phyloP scores from a whole-genome alignment of 2,888 invertebrate species.

The Amaurobius ferox region DNA sequence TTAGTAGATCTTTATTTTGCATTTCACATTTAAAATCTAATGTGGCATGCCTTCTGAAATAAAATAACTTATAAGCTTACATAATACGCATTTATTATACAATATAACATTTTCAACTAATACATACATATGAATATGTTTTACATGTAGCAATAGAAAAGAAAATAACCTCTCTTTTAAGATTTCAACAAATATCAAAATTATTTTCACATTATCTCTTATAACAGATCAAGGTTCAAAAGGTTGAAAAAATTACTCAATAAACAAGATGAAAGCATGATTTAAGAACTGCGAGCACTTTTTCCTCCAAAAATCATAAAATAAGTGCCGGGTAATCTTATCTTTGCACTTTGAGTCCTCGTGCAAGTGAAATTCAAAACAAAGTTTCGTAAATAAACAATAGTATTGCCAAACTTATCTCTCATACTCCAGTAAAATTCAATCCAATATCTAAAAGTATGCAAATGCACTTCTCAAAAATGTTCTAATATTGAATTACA shows the following conservation, averaged over 20 bases:
- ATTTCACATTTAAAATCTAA: background rate
- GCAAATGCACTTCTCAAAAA: too few species aligned
- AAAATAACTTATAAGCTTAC: too few species aligned
- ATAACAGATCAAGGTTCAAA: conserved; percentile 18
- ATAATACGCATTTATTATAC: too few species aligned
- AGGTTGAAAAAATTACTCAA: background rate
- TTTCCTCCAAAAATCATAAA: background rate
- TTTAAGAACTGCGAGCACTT: background rate
- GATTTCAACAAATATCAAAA: too few species aligned
- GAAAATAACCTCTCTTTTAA: too few species aligned
- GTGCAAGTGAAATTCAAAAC: background rate
- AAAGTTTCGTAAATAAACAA: conserved; percentile 20
- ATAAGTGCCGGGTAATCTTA: background rate
- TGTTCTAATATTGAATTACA: too few species aligned
- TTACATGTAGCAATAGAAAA: background rate
- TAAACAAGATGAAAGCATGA: conserved; percentile 23
- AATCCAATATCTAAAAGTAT: too few species aligned
- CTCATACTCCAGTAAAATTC: too few species aligned
- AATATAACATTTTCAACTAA: too few species aligned
- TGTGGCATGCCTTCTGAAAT: background rate
- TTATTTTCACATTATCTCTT: too few species aligned
- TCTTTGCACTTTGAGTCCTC: background rate
- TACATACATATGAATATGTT: too few species aligned
- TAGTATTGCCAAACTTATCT: conserved; percentile 5
- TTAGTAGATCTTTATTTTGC: conserved; percentile 34